Evolutionary conservation across 2,797 vertebrate species (phyloP).

Genomic region (Semotilus atromaculatus): DNA sequence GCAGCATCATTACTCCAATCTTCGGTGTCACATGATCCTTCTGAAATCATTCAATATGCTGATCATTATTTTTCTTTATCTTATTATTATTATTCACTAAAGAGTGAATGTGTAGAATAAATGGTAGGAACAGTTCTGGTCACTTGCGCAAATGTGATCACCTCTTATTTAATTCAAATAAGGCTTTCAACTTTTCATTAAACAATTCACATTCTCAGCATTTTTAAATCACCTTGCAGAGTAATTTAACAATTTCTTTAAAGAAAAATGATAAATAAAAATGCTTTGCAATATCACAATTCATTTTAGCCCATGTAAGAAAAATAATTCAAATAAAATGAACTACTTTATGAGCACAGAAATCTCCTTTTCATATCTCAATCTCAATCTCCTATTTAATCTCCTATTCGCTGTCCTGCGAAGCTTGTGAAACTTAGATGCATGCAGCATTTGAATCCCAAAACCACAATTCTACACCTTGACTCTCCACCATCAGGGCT

Average conservation of each 20-base stretch:
- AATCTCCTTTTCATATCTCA: not conserved
- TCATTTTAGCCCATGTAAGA: not conserved
- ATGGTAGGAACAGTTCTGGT: not conserved
- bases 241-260: not conserved
- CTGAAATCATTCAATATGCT: not conserved
- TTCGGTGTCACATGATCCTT: not conserved
- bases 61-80: not conserved
- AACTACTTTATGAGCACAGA: not conserved
- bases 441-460: conserved; percentile 6
- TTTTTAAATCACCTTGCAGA: not conserved
- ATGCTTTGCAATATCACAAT: not conserved
- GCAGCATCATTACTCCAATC: not conserved
- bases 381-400: no score
- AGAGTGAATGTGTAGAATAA: not conserved
- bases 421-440: not conserved
- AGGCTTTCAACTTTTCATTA: not conserved
- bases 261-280: not conserved
- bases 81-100: not conserved
- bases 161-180: not conserved
- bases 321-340: not conserved
- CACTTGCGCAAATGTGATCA: not conserved
- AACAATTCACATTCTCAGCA: not conserved
- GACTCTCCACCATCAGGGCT: conserved; percentile 8
- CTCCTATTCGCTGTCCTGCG: not conserved
- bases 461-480: conserved; percentile 4